These are phyloP conservation scores for Noctua janthe DNA, from an alignment of 2,888 invertebrate genomes.

Conservation along the genomic window DNA sequence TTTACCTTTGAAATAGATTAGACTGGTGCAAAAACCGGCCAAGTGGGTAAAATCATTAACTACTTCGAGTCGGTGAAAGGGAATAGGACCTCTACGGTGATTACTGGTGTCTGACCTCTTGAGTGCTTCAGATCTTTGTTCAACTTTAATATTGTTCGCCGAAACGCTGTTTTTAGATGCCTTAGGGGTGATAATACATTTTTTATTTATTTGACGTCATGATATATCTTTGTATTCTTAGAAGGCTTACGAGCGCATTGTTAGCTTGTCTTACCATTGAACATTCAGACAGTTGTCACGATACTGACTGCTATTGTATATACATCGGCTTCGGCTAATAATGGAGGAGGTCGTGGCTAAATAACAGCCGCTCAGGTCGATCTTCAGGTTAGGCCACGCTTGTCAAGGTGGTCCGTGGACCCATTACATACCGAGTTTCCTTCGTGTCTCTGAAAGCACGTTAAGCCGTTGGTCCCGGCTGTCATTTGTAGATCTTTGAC, in stretches of 20 bases:
- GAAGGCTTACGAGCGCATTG: background rate
- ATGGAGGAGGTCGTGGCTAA: background rate
- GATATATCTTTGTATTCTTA: background rate
- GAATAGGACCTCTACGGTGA: background rate
- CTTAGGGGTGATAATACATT: background rate
- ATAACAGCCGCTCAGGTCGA: background rate
- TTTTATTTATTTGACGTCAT: background rate
- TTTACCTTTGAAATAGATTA: constrained; percentile 11
- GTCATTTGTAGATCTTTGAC: background rate
- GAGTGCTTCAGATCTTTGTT: background rate
- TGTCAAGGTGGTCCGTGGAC: no score
- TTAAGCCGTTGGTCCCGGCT: background rate
- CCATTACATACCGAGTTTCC: background rate
- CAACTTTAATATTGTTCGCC: background rate
- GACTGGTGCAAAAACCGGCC: background rate
- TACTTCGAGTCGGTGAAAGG: no score
- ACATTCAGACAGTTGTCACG: background rate
- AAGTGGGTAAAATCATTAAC: constrained; percentile 6
- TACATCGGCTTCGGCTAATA: background rate
- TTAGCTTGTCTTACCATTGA: background rate
- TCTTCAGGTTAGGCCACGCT: background rate
- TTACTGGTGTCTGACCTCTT: background rate
- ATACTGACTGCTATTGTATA: background rate
- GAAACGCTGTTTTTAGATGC: background rate
- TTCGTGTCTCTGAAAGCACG: background rate